Conservation (phyloP, 2,113 vertebrate species). For the Calypte anna region DNA sequence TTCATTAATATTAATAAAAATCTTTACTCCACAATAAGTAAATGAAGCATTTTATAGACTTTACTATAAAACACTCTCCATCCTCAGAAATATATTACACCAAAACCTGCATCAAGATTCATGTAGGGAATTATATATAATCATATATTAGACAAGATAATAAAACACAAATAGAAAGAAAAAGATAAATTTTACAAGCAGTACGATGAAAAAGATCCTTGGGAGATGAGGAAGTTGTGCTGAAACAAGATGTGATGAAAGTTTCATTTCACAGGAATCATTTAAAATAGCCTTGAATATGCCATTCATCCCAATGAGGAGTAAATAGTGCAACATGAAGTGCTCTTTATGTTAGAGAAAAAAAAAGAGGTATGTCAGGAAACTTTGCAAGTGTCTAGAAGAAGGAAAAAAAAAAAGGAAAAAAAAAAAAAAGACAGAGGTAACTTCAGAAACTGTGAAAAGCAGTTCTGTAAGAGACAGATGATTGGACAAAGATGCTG, state of each 20-base stretch:
- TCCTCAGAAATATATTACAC: neutral
- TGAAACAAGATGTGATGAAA: neutral
- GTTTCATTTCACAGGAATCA: neutral
- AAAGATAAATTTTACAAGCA: neutral
- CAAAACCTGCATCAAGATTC: neutral
- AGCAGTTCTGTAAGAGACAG: neutral
- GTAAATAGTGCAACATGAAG: neutral
- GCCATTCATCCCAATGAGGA: neutral
- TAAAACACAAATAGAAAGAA: neutral
- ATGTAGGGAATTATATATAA: neutral
- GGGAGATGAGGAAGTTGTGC: neutral
- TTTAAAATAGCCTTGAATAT: neutral
- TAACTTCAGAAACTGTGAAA: constrained; percentile 22
- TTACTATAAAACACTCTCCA: neutral
- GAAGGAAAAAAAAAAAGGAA: no score
- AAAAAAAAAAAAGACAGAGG: neutral
- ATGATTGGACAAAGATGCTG: neutral
- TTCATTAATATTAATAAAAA: constrained; percentile 54
- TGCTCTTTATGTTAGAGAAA: neutral
- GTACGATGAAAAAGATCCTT: neutral
- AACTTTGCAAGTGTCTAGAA: neutral
- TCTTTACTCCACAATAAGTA: neutral
- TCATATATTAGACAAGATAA: neutral
- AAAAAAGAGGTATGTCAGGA: neutral
- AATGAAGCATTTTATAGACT: neutral